Percentiles rank a stretch among this genome's conserved stretches.
Conservation (phyloP, 2,113 vertebrate genomes). For the Microtus ochrogaster region DNA sequence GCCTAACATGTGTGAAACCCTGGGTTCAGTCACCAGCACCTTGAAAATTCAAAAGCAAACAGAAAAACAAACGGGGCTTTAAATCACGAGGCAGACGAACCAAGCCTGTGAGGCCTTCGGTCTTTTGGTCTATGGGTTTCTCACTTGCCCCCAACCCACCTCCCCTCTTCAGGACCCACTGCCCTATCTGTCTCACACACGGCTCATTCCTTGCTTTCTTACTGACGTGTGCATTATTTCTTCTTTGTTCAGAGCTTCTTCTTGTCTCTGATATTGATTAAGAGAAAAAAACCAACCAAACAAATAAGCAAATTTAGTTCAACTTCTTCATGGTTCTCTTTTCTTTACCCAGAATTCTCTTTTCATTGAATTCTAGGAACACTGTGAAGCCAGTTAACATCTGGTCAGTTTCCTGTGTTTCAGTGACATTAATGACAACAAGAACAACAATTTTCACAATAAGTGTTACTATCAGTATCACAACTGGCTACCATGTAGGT, state of each 20-base stretch:
- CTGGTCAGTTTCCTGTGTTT: constrained; percentile 39
- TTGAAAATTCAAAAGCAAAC: too few relatives aligned
- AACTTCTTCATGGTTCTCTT: not conserved
- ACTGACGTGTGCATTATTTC: not conserved
- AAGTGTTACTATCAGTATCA: not conserved
- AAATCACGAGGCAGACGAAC: not conserved
- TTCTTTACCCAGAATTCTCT: not conserved
- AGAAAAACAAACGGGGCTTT: not conserved
- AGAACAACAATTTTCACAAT: not conserved
- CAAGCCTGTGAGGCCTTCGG: not conserved
- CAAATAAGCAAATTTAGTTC: not conserved
- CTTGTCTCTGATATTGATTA: not conserved
- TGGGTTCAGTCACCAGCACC: not conserved
- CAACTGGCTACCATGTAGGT: not conserved
- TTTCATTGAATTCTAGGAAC: not conserved
- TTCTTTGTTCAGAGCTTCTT: constrained; percentile 5
- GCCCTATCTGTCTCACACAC: not conserved
- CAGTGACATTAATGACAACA: not conserved
- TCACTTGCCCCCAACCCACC: not conserved
- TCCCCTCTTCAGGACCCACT: too few relatives aligned
- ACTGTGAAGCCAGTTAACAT: not conserved
- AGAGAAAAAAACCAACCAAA: too few relatives aligned
- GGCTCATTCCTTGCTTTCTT: not conserved
- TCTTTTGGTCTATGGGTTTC: not conserved
- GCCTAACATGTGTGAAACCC: not conserved